phyloP scores from a whole-genome alignment of 2,113 vertebrate genomes.

The Protobothrops mucrosquamatus region DNA sequence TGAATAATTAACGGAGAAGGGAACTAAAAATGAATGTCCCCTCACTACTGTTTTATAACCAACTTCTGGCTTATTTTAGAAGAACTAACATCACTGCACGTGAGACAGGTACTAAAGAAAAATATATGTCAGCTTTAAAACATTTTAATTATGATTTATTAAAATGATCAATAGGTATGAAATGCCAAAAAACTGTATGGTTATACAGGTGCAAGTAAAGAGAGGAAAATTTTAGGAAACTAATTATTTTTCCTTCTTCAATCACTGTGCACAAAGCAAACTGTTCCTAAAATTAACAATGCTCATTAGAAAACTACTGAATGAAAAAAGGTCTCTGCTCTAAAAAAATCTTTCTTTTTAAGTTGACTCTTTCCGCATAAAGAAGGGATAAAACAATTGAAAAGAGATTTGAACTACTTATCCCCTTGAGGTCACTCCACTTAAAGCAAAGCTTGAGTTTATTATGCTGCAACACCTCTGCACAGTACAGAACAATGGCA shows the following conservation, averaged over 20 bases:
- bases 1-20: not conserved
- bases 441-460: conserved; percentile 44
- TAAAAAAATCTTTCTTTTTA: conserved; percentile 36
- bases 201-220: not conserved
- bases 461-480: conserved; percentile 50
- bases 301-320: not conserved
- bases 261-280: not conserved
- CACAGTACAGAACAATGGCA: conserved; percentile 32
- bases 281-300: not conserved
- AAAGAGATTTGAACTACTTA: conserved; percentile 44
- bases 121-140: not conserved
- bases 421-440: conserved; percentile 48
- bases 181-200: not conserved
- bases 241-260: not conserved
- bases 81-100: not conserved
- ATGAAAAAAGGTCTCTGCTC: conserved; percentile 2
- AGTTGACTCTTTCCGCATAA: not conserved
- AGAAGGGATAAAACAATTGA: conserved; percentile 49
- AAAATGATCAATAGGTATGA: not conserved
- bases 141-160: not conserved
- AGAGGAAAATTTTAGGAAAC: not conserved
- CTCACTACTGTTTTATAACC: not conserved
- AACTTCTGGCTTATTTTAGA: not conserved
- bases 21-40: not conserved
- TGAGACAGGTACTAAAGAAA: not conserved